Conservation (phyloP, 1,140 invertebrate genomes). For the Neuroterus valhalla region DNA sequence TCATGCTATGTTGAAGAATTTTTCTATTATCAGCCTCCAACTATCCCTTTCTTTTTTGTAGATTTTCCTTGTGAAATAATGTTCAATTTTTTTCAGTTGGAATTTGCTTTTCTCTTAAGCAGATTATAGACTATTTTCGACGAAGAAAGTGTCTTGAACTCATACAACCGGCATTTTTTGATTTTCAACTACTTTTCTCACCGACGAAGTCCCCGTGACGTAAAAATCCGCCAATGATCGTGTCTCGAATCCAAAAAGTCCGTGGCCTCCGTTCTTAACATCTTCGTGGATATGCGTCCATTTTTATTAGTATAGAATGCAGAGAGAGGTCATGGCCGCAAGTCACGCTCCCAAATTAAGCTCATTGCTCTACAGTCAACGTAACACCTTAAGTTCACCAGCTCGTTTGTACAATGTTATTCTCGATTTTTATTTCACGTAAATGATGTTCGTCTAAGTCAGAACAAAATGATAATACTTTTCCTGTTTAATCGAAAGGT, state of each 20-base stretch:
- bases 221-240: background rate
- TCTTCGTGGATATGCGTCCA: conserved; percentile 12
- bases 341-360: conserved; percentile 8
- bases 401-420: background rate
- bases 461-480: background rate
- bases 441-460: too few species aligned
- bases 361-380: conserved; percentile 1
- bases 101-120: too few species aligned
- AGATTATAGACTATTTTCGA: too few species aligned
- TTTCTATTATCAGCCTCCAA: too few species aligned
- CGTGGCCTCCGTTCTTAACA: conserved; percentile 20
- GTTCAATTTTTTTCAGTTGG: too few species aligned
- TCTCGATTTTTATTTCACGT: background rate
- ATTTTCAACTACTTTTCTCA: background rate
- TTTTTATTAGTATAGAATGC: conserved; percentile 14
- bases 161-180: background rate
- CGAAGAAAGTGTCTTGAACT: background rate
- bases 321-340: conserved; percentile 10
- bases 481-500: background rate
- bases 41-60: too few species aligned
- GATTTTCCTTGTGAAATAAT: too few species aligned
- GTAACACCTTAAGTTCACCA: background rate
- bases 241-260: conserved; percentile 16
- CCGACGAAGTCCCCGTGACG: background rate
- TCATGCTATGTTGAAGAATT: too few species aligned